Base-by-base conservation (phyloP, 2,113 vertebrate species). In the Arizona elegans region DNA sequence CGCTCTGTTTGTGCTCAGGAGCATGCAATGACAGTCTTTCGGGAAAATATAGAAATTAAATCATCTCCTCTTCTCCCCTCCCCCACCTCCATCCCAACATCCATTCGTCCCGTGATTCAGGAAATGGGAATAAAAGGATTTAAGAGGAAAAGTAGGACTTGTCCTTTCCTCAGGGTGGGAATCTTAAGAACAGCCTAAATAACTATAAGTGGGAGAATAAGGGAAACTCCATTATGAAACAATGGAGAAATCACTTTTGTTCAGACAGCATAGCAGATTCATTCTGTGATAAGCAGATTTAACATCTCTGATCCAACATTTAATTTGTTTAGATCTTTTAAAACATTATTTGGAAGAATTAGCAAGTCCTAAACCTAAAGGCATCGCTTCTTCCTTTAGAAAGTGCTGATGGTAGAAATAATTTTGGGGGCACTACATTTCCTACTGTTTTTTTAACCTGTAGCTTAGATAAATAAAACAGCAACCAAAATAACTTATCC, bases 71-170 rank as follows among this genome's bases (percentile, higher is more conserved):
- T 12, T n/a, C 19, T 21, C 5, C 47, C 52, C 24, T 17, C 19
- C n/a, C 59, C 59, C 9, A 43, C 43, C 43, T 43, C 24, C 59
- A 62, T 85, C 52, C 3, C 5, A 47, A 33, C 15, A 17, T 81
- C 11, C 1, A 38, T 19, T 38, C 11, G 11, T 29, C 1, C 50
- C 12, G 17, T 24, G 10, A 19, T 33, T 13, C 21, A 24, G 54
- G 33, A 11, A 54, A 70, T 13, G 50, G 93, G 4, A 96, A 92
- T 95, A 96, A 93, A 93, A 96, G 93, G 88, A 92, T 86, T 95
- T 92, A 92, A 92, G 92, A 70, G 92, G 94, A 89, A 52, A 52
- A 65, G 56, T 89, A 92, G 93, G 87, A 91, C 2, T 56, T 53
- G 58, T 19, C 26, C 19, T 11, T 2, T 24, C 9, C 81, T 65